Base-by-base conservation (phyloP, 37 sponge, comb jelly and placozoan species). In the Lycopodina hypogea region DNA sequence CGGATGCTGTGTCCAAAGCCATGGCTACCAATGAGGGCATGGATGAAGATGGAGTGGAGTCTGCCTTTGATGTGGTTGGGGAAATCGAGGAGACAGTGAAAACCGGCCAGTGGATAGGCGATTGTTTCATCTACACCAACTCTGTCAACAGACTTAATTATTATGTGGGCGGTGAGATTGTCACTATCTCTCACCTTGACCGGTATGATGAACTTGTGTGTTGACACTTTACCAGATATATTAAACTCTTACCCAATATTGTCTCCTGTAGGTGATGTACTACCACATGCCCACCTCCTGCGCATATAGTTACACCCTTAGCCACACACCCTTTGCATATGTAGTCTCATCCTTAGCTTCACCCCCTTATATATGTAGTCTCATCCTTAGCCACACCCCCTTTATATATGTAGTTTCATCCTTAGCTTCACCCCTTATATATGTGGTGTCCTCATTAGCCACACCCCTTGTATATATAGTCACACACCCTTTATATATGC, bases 121-220 rank as follows among this genome's bases (percentile, higher is more conserved):
- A 96, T 85, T 93, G 97, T 79, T 93, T 96, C 88, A 93, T 96
- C 75, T 96, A 93, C 92, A 96, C 94, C 34, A 96, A 90, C 80
- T 56, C 69, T 21, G 87, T 90, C 68, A 96, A 96, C 74, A 70
- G 97, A 39, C 90, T 96, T 68, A 96, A 96, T 86, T 96, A 96
- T 83, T 92, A 84, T 74, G 97, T 96, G 50, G 97, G 97, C 11
- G 97, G 97, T n/a, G 92, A 91, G 77, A 89, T 96, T 42, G 94
- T 96, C 68, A 96, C 97, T 50, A 84, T 96, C 38, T 90, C 97
- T 8, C 97, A 96, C 69, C 68, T 96, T 45, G 97, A 96, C 79
- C 82, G 94, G 94, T 76, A 23, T 48, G 64, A 22, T 36, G 29
- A 2, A 8, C 18, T 65, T 26, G 59, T 26, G 59, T 26, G 35